Evolutionary conservation across 2,113 vertebrate genomes (phyloP), one percentile per base, ranked within the genome.

Genomic region (Gobio gobio): DNA sequence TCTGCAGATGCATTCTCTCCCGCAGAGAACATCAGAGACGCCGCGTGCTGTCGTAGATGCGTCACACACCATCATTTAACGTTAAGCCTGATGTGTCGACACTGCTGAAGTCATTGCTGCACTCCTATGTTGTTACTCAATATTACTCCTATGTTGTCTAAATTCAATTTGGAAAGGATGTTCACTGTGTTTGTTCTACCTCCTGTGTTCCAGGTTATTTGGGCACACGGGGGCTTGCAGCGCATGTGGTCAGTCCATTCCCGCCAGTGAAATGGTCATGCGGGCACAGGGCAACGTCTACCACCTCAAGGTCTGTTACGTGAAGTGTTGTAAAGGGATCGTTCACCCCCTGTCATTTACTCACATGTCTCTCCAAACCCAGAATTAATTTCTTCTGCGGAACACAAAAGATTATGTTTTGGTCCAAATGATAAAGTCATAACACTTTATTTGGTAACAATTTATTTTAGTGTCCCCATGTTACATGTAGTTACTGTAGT

Each of bases 221-320:
- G 95, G 95, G 72, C 94, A 94, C 93, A 94, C 94, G 14, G 95
- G 95, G 59, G 94, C 95, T 0, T 96, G 95, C 91, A 94, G 91
- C 18, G 93, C 95, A 66, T 96, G 95, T 40, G 93, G 95, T 43
- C 95, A 95, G 90, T 95, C 95, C 3, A 96, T 96, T 87, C 95
- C 95, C 4, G 94, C 95, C 92, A 96, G 93, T 29, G 95, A 96
- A 82, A 95, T 96, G 95, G 95, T 96, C 92, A 96, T 96, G 95
- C 92, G 94, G 88, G 94, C 95, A 22, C 95, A 95, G 88, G 94
- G 94, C 86, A 95, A 93, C 70, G 95, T 94, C 83, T 96, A 95
- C 92, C 95, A 96, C 91, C 94, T 96, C 70, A 95, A 96, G 94
- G 95, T 96, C 84, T 93, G 92, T 89, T 83, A 61, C 33, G 45